These are phyloP conservation scores for Panagrolaimus sp. DNA, from an alignment of 1,140 invertebrate genomes.

Conservation along the genomic window DNA sequence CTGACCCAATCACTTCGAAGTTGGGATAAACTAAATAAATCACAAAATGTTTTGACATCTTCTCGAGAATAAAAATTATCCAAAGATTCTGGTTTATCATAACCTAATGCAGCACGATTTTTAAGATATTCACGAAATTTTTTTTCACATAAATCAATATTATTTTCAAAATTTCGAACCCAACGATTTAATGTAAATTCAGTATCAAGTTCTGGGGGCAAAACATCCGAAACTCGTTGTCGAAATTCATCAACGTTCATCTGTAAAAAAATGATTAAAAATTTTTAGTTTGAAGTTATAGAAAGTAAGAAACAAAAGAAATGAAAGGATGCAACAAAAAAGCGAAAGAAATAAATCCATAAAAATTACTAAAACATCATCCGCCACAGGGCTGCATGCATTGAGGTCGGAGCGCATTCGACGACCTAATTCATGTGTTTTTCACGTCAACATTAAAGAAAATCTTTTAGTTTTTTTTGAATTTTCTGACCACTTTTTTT, in stretches of 20 bases:
- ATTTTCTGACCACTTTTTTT: too few species aligned
- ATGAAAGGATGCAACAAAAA: too few species aligned
- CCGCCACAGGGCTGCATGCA: too few species aligned
- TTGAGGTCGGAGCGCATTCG: too few species aligned
- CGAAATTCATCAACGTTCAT: conserved; percentile 18
- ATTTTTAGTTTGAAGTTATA: too few species aligned
- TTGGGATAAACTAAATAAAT: conserved; percentile 40
- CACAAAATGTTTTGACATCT: conserved; percentile 32
- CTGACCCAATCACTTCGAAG: conserved; percentile 38
- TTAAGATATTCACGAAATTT: conserved; percentile 41
- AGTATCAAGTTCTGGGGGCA: conserved; percentile 37
- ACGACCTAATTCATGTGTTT: too few species aligned
- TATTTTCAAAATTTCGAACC: conserved; percentile 40
- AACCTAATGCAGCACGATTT: conserved; percentile 40
- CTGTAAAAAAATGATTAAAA: too few species aligned
- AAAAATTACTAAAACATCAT: too few species aligned
- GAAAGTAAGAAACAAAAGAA: too few species aligned
- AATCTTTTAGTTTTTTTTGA: too few species aligned
- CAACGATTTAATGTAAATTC: conserved; percentile 46
- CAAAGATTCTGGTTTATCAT: conserved; percentile 29
- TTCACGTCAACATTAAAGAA: too few species aligned
- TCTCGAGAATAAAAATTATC: conserved; percentile 35
- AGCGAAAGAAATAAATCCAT: too few species aligned
- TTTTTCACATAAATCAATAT: conserved; percentile 34
- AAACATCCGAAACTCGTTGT: conserved; percentile 18